Percentiles rank a stretch among this genome's conserved stretches.
Evolutionary conservation across 2,113 vertebrate genomes (phyloP).

Genomic region (Micromys minutus): DNA sequence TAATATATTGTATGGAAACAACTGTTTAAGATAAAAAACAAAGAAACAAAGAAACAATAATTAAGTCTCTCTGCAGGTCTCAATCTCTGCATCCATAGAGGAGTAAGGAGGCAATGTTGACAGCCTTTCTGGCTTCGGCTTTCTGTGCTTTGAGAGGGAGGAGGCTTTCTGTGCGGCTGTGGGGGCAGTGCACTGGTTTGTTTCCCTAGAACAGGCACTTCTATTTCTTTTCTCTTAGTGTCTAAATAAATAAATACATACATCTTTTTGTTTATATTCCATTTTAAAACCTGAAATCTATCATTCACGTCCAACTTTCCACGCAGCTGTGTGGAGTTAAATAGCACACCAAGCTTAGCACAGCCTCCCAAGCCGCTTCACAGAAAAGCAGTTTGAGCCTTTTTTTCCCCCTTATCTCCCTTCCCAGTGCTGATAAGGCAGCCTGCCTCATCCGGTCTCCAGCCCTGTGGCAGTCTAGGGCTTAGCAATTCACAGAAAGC

Average conservation of each 20-base stretch:
- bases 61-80: neutral
- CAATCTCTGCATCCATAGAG: neutral
- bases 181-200: neutral
- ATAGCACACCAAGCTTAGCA: conserved; percentile 27
- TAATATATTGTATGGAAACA: neutral
- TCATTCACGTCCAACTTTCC: conserved; percentile 70
- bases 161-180: neutral
- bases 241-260: neutral
- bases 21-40: neutral
- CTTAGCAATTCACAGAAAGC: conserved; percentile 45
- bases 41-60: neutral
- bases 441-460: neutral
- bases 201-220: conserved; percentile 31
- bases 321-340: conserved; percentile 70
- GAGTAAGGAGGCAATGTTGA: neutral
- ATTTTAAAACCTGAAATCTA: conserved; percentile 63
- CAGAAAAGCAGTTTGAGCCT: conserved; percentile 49
- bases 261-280: conserved; percentile 67
- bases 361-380: neutral
- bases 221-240: conserved; percentile 3
- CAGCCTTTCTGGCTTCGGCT: neutral
- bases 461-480: neutral
- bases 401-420: conserved; percentile 68
- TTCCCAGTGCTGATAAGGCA: conserved; percentile 43
- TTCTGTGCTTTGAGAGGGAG: conserved; percentile 16